Evolutionary conservation across 2,113 vertebrate species (phyloP).

Genomic region (Tragelaphus imberbis): DNA sequence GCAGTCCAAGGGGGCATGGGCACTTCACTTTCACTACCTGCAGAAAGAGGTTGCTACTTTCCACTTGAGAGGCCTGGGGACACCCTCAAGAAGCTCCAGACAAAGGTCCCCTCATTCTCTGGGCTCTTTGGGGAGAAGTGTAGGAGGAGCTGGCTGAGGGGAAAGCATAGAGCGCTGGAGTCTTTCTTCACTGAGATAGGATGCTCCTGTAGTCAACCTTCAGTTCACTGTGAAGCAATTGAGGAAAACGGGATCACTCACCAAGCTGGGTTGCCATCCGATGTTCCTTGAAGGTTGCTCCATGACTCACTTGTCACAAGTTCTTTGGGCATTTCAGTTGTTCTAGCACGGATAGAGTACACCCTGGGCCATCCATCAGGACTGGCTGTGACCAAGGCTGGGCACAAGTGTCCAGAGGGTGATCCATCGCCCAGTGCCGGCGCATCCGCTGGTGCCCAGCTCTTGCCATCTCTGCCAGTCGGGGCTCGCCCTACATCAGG

Average conservation of each 20-base stretch:
- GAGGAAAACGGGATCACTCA: neutral
- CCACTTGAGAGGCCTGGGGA: neutral
- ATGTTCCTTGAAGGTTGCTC: neutral
- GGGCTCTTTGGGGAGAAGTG: neutral
- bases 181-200: neutral
- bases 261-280: neutral
- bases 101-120: neutral
- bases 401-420: neutral
- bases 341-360: neutral
- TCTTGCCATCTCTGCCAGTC: neutral
- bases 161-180: neutral
- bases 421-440: accelerated
- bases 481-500: neutral
- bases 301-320: neutral
- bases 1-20: neutral
- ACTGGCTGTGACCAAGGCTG: neutral
- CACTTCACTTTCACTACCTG: neutral
- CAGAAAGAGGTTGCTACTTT: neutral
- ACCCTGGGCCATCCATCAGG: neutral
- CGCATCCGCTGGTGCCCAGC: accelerated
- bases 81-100: neutral
- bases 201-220: neutral
- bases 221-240: neutral
- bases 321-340: neutral
- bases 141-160: too few species aligned